Evolutionary conservation across 2,888 invertebrate species (phyloP).

Genomic region (Cheilosia variabilis): DNA sequence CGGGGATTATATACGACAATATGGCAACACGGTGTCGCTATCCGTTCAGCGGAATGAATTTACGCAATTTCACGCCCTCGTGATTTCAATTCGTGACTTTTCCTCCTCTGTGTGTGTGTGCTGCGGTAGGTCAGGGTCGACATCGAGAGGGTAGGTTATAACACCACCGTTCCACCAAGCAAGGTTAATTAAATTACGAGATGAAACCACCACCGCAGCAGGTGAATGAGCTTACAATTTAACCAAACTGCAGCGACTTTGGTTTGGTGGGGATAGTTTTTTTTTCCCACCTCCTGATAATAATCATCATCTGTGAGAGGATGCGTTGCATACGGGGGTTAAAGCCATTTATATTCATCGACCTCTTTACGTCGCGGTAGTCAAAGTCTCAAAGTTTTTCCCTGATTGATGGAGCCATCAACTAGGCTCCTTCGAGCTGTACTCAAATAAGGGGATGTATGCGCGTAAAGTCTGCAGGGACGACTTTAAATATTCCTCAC

Average conservation of each 20-base stretch:
- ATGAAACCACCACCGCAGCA: constrained; percentile 36
- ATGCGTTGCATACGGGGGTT: background rate
- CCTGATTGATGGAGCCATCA: constrained; percentile 33
- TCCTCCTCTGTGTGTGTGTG: constrained; percentile 17
- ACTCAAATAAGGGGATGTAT: background rate
- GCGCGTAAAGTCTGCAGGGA: constrained; percentile 3
- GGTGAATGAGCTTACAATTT: constrained; percentile 55
- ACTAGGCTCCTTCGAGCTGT: constrained; percentile 11
- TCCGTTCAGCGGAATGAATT: constrained; percentile 52
- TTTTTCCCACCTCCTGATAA: background rate
- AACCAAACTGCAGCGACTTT: constrained; percentile 24
- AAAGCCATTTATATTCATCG: background rate
- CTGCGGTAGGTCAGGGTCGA: constrained; percentile 72
- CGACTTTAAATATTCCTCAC: constrained; percentile 20
- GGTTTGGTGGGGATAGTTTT: background rate
- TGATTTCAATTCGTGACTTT: constrained; percentile 72
- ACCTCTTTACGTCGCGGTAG: constrained; percentile 2
- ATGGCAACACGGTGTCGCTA: constrained; percentile 47
- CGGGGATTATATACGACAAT: background rate
- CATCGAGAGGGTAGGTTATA: background rate
- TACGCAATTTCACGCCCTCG: constrained; percentile 73
- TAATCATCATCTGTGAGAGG: background rate
- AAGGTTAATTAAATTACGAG: constrained; percentile 63
- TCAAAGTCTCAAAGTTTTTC: constrained; percentile 16
- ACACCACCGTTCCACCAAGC: background rate